phyloP scores from a whole-genome alignment of 1,140 invertebrate species.

The Drosophila auraria region DNA sequence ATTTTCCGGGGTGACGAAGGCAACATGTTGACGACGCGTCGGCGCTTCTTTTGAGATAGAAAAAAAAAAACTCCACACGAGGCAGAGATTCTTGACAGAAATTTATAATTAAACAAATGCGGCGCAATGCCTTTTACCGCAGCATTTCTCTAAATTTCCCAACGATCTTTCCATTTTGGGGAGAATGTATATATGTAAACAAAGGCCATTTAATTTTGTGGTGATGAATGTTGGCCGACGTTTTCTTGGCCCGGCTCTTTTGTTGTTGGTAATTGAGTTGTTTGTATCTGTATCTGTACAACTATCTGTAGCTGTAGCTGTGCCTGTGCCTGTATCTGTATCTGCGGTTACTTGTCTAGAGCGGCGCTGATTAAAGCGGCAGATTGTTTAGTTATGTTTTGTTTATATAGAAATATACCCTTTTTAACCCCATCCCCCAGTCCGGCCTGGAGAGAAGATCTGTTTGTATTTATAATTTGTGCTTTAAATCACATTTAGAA shows the following conservation, averaged over 20 bases:
- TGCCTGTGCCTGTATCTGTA: constrained; percentile 26
- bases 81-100: constrained; percentile 77
- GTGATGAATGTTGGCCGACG: constrained; percentile 76
- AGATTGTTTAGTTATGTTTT: constrained; percentile 70
- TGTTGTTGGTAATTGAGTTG: constrained; percentile 73
- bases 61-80: constrained; percentile 30
- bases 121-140: constrained; percentile 67
- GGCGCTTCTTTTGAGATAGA: constrained; percentile 72
- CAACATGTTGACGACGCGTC: constrained; percentile 73
- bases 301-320: constrained; percentile 26
- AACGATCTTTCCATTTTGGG: constrained; percentile 59
- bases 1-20: constrained; percentile 56
- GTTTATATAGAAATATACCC: constrained; percentile 61
- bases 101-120: constrained; percentile 84
- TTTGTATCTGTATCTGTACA: constrained; percentile 57
- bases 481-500: constrained; percentile 38
- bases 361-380: constrained; percentile 79
- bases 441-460: background rate
- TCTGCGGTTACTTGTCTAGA: constrained; percentile 37
- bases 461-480: constrained; percentile 35
- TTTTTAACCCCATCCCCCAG: background rate
- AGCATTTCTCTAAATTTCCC: constrained; percentile 75
- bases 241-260: constrained; percentile 55
- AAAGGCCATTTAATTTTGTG: constrained; percentile 80
- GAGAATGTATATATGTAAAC: constrained; percentile 78